A percentile compares a stretch with the other conserved stretches of the same genome.
Conservation (phyloP, 2,888 invertebrate genomes). For the Thymelicus lineola region DNA sequence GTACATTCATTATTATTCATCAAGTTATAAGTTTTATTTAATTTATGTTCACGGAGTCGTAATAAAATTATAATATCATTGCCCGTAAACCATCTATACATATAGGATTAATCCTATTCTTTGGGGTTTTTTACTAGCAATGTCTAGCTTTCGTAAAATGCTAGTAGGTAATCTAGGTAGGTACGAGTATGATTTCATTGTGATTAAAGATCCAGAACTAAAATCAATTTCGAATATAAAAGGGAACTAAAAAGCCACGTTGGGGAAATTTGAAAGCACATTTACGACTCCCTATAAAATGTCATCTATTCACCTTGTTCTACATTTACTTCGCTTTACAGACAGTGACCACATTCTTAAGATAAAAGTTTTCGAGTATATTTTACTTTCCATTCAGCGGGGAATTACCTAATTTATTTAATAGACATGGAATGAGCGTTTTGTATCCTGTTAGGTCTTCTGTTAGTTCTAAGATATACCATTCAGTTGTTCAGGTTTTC, state of each 20-base stretch:
- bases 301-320: no score
- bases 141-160: constrained; percentile 12
- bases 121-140: background rate
- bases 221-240: no score
- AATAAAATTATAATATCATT: background rate
- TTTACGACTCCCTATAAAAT: no score
- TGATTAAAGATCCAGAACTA: background rate
- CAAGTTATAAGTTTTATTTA: background rate
- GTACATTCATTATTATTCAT: constrained; percentile 6
- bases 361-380: constrained; percentile 11
- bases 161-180: constrained; percentile 8
- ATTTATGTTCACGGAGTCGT: background rate
- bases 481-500: no score
- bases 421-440: background rate
- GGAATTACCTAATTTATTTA: constrained; percentile 13
- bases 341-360: constrained; percentile 5
- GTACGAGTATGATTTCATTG: constrained; percentile 18
- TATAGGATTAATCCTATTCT: background rate
- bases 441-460: background rate
- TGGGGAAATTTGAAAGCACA: no score
- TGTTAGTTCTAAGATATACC: no score
- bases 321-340: background rate
- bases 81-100: no score
- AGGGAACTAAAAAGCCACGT: no score
- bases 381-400: constrained; percentile 32